phyloP scores from a whole-genome alignment of 1,140 invertebrate genomes.

The Drosophila kikkawai region DNA sequence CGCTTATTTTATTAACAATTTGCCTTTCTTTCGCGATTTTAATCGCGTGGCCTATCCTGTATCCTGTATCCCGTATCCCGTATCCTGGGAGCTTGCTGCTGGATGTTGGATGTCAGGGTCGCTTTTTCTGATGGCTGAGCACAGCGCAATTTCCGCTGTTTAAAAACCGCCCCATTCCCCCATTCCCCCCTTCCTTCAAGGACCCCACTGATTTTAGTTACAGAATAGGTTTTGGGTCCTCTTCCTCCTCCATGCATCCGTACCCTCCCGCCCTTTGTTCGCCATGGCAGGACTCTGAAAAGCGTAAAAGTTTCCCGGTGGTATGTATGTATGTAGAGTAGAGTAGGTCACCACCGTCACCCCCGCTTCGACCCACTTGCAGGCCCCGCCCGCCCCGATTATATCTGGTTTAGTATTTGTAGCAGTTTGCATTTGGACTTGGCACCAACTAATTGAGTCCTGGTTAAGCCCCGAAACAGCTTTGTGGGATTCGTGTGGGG shows the following conservation, averaged over 20 bases:
- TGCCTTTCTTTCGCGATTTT: conserved; percentile 30
- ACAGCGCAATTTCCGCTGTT: conserved; percentile 82
- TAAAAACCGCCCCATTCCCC: conserved; percentile 67
- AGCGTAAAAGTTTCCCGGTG: conserved; percentile 39
- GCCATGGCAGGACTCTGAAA: conserved; percentile 19
- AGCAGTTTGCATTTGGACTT: conserved; percentile 49
- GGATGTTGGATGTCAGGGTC: conserved; percentile 43
- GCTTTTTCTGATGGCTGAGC: conserved; percentile 72
- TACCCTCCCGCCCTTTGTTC: conserved; percentile 22
- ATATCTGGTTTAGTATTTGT: conserved; percentile 49
- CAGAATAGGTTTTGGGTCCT: conserved; percentile 37
- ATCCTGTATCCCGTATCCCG: conserved; percentile 14
- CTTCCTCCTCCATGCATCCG: not conserved
- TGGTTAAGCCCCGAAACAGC: conserved; percentile 44
- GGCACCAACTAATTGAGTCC: conserved; percentile 46
- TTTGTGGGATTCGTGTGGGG: conserved; percentile 36
- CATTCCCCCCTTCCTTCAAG: not conserved
- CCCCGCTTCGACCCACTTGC: not conserved
- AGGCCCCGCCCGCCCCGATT: conserved; percentile 10
- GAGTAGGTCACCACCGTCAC: conserved; percentile 30
- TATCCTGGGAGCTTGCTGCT: conserved; percentile 6
- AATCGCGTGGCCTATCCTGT: conserved; percentile 34
- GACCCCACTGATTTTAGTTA: conserved; percentile 43
- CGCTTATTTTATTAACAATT: conserved; percentile 77
- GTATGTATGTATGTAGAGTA: conserved; percentile 9